Evolutionary conservation across 92 coral and sea anemone genomes (phyloP).

Genomic region (Zoanthus gigantus): DNA sequence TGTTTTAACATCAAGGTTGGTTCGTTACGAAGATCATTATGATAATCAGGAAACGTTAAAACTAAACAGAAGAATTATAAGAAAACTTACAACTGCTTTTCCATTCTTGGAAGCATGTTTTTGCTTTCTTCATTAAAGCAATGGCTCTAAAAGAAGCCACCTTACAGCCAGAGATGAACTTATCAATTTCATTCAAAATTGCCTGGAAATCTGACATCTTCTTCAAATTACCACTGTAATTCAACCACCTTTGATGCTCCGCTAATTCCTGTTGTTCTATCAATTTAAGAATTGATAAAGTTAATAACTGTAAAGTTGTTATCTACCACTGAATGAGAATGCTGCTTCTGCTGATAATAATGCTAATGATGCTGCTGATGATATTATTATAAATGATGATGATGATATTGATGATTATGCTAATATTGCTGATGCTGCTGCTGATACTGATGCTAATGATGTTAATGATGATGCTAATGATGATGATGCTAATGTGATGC

Average conservation of each 20-base stretch:
- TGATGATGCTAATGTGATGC: too few species aligned
- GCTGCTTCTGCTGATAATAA: too few species aligned
- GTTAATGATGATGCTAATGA: too few species aligned
- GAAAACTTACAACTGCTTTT: conserved; percentile 43
- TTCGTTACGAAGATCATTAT: neutral
- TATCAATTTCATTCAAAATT: conserved; percentile 45
- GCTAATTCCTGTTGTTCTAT: neutral
- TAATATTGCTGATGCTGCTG: too few species aligned
- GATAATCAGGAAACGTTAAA: neutral
- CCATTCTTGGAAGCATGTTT: conserved; percentile 59
- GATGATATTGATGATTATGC: too few species aligned
- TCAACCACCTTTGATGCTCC: neutral
- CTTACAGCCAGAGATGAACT: conserved; percentile 27
- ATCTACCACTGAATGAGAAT: too few species aligned
- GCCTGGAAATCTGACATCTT: conserved; percentile 3
- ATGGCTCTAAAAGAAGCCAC: conserved; percentile 27
- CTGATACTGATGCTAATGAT: too few species aligned
- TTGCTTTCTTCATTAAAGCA: conserved; percentile 56
- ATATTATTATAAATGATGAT: too few species aligned
- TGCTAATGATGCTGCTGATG: too few species aligned
- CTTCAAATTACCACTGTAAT: neutral
- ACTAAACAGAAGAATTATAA: neutral
- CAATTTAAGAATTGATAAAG: too few species aligned
- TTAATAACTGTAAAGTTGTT: too few species aligned
- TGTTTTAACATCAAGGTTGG: neutral